Conservation (phyloP, 1,140 invertebrate genomes). For the Anoplophora glabripennis region DNA sequence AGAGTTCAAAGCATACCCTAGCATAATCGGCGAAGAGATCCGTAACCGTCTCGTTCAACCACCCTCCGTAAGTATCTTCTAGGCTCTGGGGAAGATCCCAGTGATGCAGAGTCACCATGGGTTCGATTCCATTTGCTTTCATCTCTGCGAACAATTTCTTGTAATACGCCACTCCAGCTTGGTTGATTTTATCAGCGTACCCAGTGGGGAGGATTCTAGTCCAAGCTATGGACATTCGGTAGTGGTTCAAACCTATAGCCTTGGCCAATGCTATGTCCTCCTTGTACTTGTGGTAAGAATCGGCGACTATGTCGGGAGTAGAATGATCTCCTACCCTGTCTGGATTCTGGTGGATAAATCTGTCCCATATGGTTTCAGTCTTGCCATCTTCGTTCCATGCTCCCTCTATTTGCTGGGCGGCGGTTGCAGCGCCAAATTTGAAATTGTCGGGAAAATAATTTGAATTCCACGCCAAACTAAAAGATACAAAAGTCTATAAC, state of each 20-base stretch:
- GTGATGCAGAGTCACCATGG: constrained; percentile 68
- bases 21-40: constrained; percentile 54
- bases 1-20: constrained; percentile 17
- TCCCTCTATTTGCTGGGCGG: constrained; percentile 44
- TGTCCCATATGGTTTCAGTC: constrained; percentile 48
- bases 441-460: constrained; percentile 2
- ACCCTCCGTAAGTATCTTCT: constrained; percentile 60
- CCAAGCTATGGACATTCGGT: constrained; percentile 65
- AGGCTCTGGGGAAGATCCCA: constrained; percentile 66
- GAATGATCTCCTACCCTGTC: not conserved
- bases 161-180: constrained; percentile 56
- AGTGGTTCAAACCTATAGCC: not conserved
- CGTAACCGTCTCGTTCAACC: constrained; percentile 59
- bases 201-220: constrained; percentile 57
- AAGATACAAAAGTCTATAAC: no score
- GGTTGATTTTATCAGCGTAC: constrained; percentile 52
- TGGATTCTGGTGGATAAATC: constrained; percentile 34
- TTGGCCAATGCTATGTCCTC: constrained; percentile 38
- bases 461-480: no score
- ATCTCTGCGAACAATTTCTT: constrained; percentile 42
- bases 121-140: constrained; percentile 28
- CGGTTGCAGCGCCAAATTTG: not conserved
- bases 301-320: not conserved
- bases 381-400: constrained; percentile 52
- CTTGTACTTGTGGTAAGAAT: not conserved